Evolutionary conservation across 2,113 vertebrate species (phyloP).

Genomic region (Psettodes erumei): DNA sequence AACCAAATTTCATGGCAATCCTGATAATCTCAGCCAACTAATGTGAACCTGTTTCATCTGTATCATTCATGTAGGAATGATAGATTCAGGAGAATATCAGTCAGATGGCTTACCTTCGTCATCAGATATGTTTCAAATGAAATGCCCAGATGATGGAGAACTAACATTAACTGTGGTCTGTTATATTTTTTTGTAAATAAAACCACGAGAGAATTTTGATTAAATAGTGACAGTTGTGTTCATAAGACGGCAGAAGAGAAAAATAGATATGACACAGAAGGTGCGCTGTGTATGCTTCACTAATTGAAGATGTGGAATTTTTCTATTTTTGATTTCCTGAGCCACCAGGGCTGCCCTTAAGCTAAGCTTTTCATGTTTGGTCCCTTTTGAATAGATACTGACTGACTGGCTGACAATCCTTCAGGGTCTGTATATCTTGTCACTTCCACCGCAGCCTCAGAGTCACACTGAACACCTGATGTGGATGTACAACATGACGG

Average conservation of each 20-base stretch:
- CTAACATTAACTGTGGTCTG: not conserved
- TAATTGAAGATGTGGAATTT: not conserved
- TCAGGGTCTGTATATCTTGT: not conserved
- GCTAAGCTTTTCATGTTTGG: not conserved
- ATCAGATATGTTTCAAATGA: not conserved
- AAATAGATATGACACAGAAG: not conserved
- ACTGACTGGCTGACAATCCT: conserved; percentile 4
- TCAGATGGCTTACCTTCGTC: not conserved
- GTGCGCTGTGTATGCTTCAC: not conserved
- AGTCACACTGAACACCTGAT: not conserved
- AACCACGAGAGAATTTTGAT: not conserved
- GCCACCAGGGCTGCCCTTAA: not conserved
- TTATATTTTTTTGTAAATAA: not conserved
- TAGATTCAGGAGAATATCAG: not conserved
- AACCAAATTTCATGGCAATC: not conserved
- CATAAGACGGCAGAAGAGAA: not conserved
- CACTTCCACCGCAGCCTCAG: not conserved
- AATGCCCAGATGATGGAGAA: not conserved
- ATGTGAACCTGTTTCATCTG: not conserved
- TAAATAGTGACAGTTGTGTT: not conserved
- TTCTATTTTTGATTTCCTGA: not conserved
- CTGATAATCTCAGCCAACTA: no score
- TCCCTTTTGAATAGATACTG: not conserved
- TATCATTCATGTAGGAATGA: not conserved
- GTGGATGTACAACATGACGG: not conserved